Base-by-base conservation (phyloP, 2,797 vertebrate genomes). In the Hafferia zeledoni region DNA sequence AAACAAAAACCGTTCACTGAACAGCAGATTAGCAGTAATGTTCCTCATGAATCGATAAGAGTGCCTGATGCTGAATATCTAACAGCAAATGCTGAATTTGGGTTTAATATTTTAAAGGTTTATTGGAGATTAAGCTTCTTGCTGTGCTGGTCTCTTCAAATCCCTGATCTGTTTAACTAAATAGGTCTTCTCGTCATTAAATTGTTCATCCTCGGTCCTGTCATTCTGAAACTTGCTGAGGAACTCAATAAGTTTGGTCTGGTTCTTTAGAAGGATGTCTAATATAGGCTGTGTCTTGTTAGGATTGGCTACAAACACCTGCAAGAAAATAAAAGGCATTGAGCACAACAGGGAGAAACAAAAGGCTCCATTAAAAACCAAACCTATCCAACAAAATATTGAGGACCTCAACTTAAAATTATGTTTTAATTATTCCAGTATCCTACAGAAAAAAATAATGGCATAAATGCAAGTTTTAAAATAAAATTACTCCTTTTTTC, bases 81-180 rank as follows among this genome's bases (percentile, higher is more conserved):
- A 97, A 98, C 98, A 98, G 98, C 98, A 98, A 98, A 98, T 97
- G 98, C 98, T 98, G 98, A 98, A 97, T 98, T 97, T 98, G 98
- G 97, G 71, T 98, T 98, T 97, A 98, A 96, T 95, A 97, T 96
- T 97, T 93, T 96, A 95, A 97, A 74, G 94, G 97, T 92, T 94
- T 94, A 95, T 97, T 98, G 97, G 92, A 96, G 95, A 95, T 98
- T 97, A 99, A 97, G 99, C 98, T 97, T 99, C 99, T 97, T 99
- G 99, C 89, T 99, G 98, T 61, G 98, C 98, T 81, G 99, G 99
- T 98, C 99, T 99, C 98, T 99, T 99, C 97, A 99, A 98, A 98
- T 99, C 99, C 98, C 99, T 98, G 98, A 99, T 99, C 98, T 99
- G 99, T 98, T 99, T 99, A 97, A 99, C 98, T 98, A 99, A 98